Evolutionary conservation across 2,888 invertebrate genomes (phyloP), one percentile per base, ranked within the genome.

Genomic region (Trissolcus brochymenae): DNA sequence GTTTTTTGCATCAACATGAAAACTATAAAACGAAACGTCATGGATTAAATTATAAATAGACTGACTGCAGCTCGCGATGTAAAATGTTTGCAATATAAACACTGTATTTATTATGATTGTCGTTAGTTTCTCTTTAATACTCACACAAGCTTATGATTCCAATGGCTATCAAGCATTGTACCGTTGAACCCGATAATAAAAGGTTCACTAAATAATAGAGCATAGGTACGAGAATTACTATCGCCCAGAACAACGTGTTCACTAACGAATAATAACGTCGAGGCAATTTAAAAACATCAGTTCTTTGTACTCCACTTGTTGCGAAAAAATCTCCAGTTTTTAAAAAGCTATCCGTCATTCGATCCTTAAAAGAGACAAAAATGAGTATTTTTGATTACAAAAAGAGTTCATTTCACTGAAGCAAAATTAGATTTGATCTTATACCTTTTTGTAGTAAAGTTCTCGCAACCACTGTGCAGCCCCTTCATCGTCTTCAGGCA

Each of bases 381-480:
- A 21, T 51, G 1, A 21, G 19, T 16, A 29, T 25, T 14, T 13
- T 29, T 29, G 43, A 43, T 43, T 7, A 11, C 11, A 43, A 25
- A 25, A 25, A 25, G 4, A 25, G 4, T 25, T 25, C 0, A 25
- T 25, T 25, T 25, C 3, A 25, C 25, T 21, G 4, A 25, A 43
- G 2, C 13, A 43, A 6, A n/a, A 43, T 43, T 0, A 43, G n/a
- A 43, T 50, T 50, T 3, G 46, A 46, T n/a, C 2, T 9, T 4
- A 51, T 91, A 96, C 96, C 91, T 97, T 97, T 82, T 92, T 91
- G 80, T 94, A 92, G 88, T 95, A 98, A 41, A 95, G 90, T 64
- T 95, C 91, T 82, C 96, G 94, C 74, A 98, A 90, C 94, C 96
- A 98, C 73, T 93, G 91, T 4, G 95, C 92, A 66, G 95, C 95